Base-by-base conservation (phyloP, 2,113 vertebrate species). In the Serinus canaria region DNA sequence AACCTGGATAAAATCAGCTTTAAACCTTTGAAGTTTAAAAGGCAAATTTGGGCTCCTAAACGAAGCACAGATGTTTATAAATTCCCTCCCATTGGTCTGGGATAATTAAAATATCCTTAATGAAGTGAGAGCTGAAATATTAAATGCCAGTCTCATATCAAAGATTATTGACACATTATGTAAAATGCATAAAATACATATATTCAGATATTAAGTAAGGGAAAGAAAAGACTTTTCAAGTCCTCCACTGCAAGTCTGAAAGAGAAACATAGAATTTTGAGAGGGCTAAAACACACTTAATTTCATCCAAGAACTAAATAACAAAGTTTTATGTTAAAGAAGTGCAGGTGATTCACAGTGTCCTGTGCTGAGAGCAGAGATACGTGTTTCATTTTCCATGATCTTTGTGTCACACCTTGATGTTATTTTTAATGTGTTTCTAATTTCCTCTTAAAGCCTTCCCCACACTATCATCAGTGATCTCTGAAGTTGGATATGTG, bases 1-100 rank as follows among this genome's bases (percentile, higher is more conserved):
- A 96, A 96, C 95, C 96, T 97, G 96, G 96, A 91, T 94, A 96
- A 95, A 95, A 96, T 97, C 96, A 95, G 75, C 86, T 92, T 87
- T 85, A 82, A 63, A 47, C 94, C 94, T 97, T 97, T 97, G 96
- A 97, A 95, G 86, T 97, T 96, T 96, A 91, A 97, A 92, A 93
- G 95, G 95, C 55, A 95, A 96, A 96, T 89, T 87, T 92, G 76
- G 83, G 39, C 88, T 93, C 88, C 94, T 93, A 96, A 97, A 97
- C 6, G 35, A 95, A 97, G 86, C 81, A 96, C 96, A 97, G 97
- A 97, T 97, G 94, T 96, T 95, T 93, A 91, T 97, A 94, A 95
- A 96, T 83, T 89, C 83, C 80, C 91, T 95, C 90, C 81, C 75
- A 89, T 95, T 95, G 88, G 96, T 83, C 78, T 92, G 83, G 64